Evolutionary conservation across 2,888 invertebrate species (phyloP).

Genomic region (Latrodectus hesperus): DNA sequence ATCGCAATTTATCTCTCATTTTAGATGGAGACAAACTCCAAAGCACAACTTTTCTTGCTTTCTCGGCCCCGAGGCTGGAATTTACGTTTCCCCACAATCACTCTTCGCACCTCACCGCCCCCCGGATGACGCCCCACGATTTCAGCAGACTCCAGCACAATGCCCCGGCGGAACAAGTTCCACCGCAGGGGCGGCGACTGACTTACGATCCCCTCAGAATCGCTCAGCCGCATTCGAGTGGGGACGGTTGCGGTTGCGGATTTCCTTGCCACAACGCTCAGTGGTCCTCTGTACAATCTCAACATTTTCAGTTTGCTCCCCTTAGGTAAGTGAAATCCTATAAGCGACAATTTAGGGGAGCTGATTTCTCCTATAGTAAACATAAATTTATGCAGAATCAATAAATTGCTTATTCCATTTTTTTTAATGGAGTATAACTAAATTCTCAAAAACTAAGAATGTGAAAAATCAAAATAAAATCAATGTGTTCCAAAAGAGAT

Average conservation of each 20-base stretch:
- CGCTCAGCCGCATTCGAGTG: not conserved
- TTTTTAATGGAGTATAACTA: no score
- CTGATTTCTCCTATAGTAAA: no score
- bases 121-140: not conserved
- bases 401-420: no score
- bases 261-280: conserved; percentile 16
- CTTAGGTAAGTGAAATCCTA: not conserved
- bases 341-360: no score
- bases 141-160: not conserved
- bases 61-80: conserved; percentile 34
- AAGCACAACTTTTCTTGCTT: conserved; percentile 30
- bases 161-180: not conserved
- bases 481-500: no score
- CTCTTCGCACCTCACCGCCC: not conserved
- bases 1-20: not conserved
- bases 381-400: no score
- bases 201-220: not conserved
- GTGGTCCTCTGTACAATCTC: not conserved
- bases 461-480: no score
- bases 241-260: conserved; percentile 17
- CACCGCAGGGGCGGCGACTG: not conserved
- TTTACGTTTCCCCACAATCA: conserved; percentile 1
- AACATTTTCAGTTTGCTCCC: not conserved
- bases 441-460: no score
- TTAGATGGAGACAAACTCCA: conserved; percentile 26